phyloP scores from a whole-genome alignment of 92 coral and sea anemone genomes.

The Epizoanthus fatuus region DNA sequence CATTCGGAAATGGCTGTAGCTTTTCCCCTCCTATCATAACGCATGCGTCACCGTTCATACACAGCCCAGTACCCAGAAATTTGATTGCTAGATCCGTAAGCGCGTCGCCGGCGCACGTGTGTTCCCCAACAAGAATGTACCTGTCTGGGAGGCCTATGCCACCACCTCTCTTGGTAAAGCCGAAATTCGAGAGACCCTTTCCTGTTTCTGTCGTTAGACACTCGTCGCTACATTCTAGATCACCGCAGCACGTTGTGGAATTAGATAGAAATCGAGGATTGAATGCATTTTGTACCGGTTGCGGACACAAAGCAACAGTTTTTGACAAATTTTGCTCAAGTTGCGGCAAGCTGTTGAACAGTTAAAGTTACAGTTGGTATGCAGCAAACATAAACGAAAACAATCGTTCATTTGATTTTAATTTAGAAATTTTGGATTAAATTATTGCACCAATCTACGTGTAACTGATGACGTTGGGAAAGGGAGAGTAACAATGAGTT shows the following conservation, averaged over 20 bases:
- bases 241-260: constrained; percentile 52
- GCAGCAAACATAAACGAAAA: not conserved
- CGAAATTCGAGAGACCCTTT: constrained; percentile 71
- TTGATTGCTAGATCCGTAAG: constrained; percentile 70
- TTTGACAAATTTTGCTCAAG: constrained; percentile 93
- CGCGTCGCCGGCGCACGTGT: constrained; percentile 63
- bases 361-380: not conserved
- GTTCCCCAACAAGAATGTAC: constrained; percentile 75
- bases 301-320: constrained; percentile 87
- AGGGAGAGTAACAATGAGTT: not conserved
- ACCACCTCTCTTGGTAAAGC: constrained; percentile 86
- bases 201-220: constrained; percentile 45
- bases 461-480: not conserved
- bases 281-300: constrained; percentile 86
- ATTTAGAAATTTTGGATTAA: not conserved
- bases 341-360: constrained; percentile 77
- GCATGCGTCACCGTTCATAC: constrained; percentile 77
- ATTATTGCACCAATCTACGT: not conserved
- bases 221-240: constrained; percentile 48
- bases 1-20: constrained; percentile 62
- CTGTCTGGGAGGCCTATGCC: constrained; percentile 79
- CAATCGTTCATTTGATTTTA: not conserved
- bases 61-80: constrained; percentile 68
- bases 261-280: constrained; percentile 64
- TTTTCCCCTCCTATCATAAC: constrained; percentile 55